phyloP scores from a whole-genome alignment of 2,113 vertebrate species.

The Stegastes partitus region DNA sequence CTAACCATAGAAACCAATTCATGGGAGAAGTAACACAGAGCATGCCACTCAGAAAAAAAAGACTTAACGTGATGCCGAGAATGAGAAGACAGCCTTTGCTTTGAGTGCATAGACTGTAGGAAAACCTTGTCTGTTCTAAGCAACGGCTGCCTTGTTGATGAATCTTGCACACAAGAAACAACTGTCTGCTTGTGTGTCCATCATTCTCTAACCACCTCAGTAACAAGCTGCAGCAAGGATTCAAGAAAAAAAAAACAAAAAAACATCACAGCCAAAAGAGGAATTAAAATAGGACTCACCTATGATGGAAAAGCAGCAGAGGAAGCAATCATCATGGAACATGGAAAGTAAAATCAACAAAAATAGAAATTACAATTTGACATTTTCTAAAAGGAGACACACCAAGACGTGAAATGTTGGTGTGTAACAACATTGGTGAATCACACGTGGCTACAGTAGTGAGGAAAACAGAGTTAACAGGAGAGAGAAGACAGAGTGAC shows the following conservation, averaged over 20 bases:
- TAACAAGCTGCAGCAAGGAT: not conserved
- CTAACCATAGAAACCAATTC: too few species aligned
- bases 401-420: conserved; percentile 13
- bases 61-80: too few species aligned
- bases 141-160: too few species aligned
- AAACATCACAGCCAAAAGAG: not conserved
- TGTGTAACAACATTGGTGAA: conserved; percentile 4
- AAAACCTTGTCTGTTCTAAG: too few species aligned
- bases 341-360: conserved; percentile 64
- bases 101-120: too few species aligned
- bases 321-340: conserved; percentile 47
- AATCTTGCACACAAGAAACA: too few species aligned
- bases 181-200: too few species aligned
- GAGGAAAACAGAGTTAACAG: conserved; percentile 55
- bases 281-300: conserved; percentile 70
- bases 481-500: conserved; percentile 36
- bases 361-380: conserved; percentile 49
- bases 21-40: too few species aligned
- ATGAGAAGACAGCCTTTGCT: too few species aligned
- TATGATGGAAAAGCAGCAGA: conserved; percentile 25
- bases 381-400: conserved; percentile 8
- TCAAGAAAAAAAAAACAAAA: not conserved
- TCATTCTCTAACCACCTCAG: not conserved
- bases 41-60: too few species aligned
- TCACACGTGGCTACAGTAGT: conserved; percentile 26